Evolutionary conservation across 1,140 invertebrate genomes (phyloP).

Genomic region (Temnothorax curvispinosus): DNA sequence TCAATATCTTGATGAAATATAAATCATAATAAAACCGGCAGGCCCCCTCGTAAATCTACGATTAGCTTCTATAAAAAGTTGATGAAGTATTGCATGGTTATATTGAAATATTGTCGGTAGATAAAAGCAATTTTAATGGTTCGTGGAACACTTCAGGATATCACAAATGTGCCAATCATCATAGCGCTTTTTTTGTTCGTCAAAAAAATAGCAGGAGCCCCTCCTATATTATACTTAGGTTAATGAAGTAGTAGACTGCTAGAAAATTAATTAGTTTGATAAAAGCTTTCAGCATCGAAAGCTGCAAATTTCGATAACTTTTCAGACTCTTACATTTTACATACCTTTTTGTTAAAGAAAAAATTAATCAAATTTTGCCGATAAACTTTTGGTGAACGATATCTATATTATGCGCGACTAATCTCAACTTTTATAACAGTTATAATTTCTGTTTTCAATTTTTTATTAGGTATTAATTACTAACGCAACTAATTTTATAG

Average conservation of each 20-base stretch:
- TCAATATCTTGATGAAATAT: background rate
- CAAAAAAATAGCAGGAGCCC: background rate
- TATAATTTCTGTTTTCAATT: background rate
- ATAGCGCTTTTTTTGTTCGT: background rate
- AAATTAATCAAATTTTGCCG: background rate
- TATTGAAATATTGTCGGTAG: background rate
- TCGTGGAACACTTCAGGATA: background rate
- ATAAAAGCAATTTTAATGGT: background rate
- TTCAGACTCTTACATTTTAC: background rate
- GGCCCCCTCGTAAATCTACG: background rate
- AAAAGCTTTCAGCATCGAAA: background rate
- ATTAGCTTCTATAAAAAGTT: background rate
- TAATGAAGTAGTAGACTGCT: constrained; percentile 22
- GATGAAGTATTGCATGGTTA: background rate
- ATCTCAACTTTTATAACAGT: background rate
- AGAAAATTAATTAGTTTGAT: constrained; percentile 32
- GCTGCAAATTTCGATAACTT: background rate
- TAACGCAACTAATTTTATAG: background rate
- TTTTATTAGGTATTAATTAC: background rate
- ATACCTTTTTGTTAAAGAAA: background rate
- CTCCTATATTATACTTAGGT: constrained; percentile 12
- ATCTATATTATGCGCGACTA: background rate
- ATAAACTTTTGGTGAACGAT: background rate
- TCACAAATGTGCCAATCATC: constrained; percentile 20
- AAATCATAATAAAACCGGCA: background rate